phyloP scores from a whole-genome alignment of 2,113 vertebrate genomes.

The Acanthochromis polyacanthus region DNA sequence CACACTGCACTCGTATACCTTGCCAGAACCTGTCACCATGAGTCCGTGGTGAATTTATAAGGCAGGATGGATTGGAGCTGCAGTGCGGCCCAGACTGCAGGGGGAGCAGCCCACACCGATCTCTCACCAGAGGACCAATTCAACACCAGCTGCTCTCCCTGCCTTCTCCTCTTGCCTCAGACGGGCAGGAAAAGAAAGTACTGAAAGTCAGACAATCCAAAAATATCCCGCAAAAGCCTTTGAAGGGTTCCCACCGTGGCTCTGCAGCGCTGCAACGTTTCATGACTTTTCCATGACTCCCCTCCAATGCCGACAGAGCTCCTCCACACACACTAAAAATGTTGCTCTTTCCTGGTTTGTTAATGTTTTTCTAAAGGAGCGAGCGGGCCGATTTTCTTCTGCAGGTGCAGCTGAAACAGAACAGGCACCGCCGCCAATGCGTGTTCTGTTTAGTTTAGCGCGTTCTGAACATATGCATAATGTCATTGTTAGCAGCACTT shows the following conservation, averaged over 20 bases:
- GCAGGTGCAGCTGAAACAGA: constrained; percentile 42
- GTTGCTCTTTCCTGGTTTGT: constrained; percentile 55
- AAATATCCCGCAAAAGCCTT: constrained; percentile 40
- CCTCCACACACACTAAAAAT: constrained; percentile 7
- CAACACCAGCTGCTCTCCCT: constrained; percentile 57
- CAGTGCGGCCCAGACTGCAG: constrained; percentile 74
- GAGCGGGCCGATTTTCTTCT: not conserved
- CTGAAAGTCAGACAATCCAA: constrained; percentile 62
- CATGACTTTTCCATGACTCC: constrained; percentile 64
- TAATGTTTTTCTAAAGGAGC: constrained; percentile 60
- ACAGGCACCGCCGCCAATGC: not conserved
- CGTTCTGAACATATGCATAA: not conserved
- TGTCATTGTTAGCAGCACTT: not conserved
- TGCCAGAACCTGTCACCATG: constrained; percentile 70
- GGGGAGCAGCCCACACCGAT: constrained; percentile 59
- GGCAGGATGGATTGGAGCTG: constrained; percentile 65
- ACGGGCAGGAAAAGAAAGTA: constrained; percentile 37
- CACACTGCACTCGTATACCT: constrained; percentile 50
- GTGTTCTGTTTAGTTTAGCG: not conserved
- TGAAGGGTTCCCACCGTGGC: constrained; percentile 45
- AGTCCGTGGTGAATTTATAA: constrained; percentile 64
- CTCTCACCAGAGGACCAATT: constrained; percentile 54
- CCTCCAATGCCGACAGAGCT: constrained; percentile 11
- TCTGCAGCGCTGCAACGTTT: constrained; percentile 28
- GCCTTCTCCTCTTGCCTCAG: constrained; percentile 38